phyloP scores from a whole-genome alignment of 2,113 vertebrate genomes.

The Corythoichthys intestinalis region DNA sequence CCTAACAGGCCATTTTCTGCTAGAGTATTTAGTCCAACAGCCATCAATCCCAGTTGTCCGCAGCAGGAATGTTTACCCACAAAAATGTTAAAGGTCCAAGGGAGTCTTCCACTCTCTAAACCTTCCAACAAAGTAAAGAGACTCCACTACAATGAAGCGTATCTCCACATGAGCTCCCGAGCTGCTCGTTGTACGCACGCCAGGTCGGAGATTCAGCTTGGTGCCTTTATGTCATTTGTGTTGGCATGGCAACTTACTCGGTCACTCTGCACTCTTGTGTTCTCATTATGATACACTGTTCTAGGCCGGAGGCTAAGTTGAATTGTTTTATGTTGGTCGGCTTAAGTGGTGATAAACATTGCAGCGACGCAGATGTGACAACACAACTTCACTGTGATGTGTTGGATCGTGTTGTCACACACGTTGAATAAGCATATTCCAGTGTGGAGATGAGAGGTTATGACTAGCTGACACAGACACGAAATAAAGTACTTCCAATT shows the following conservation, averaged over 20 bases:
- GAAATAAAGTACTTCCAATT: too few species aligned
- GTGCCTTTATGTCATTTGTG: conserved; percentile 42
- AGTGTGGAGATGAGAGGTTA: neutral
- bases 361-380: conserved; percentile 2
- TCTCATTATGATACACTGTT: conserved; percentile 24
- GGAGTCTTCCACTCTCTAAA: neutral
- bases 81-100: too few species aligned
- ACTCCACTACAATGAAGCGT: conserved; percentile 6
- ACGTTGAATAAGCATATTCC: conserved; percentile 37
- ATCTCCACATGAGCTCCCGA: conserved; percentile 23
- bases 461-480: neutral
- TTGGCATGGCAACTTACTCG: conserved; percentile 52
- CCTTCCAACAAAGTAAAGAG: neutral
- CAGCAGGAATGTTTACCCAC: too few species aligned
- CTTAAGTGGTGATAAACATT: neutral
- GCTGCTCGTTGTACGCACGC: conserved; percentile 35
- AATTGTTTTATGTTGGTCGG: conserved; percentile 9
- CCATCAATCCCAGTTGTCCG: too few species aligned
- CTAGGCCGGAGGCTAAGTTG: conserved; percentile 17
- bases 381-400: conserved; percentile 3
- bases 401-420: conserved; percentile 28
- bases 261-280: conserved; percentile 35
- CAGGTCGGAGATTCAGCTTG: conserved; percentile 34
- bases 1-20: too few species aligned
- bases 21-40: too few species aligned